Evolutionary conservation across 2,888 invertebrate genomes (phyloP).

Genomic region (Lagria hirta): DNA sequence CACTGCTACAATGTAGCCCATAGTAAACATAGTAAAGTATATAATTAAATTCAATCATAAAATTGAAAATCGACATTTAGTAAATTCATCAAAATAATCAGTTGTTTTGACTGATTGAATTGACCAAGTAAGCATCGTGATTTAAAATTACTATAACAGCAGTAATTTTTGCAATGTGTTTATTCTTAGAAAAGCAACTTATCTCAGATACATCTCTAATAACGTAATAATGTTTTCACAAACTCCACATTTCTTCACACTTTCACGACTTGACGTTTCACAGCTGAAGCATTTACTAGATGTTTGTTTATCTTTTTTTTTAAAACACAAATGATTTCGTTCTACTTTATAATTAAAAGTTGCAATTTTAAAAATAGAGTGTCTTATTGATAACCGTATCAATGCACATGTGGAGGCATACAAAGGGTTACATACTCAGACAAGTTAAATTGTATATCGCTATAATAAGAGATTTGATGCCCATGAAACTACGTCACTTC

Average conservation of each 20-base stretch:
- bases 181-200: constrained; percentile 27
- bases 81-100: constrained; percentile 23
- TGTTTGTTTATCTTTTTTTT: too few species aligned
- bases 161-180: constrained; percentile 31
- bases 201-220: constrained; percentile 19
- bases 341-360: constrained; percentile 12
- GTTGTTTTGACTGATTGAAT: constrained; percentile 29
- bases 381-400: constrained; percentile 19
- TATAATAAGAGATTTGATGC: constrained; percentile 12
- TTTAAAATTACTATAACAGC: constrained; percentile 31
- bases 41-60: too few species aligned
- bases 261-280: constrained; percentile 3
- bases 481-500: constrained; percentile 21
- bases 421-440: constrained; percentile 12
- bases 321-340: background rate
- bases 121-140: constrained; percentile 27
- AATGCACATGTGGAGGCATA: constrained; percentile 15
- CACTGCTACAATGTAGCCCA: too few species aligned
- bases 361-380: constrained; percentile 18
- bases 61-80: too few species aligned
- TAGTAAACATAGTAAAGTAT: too few species aligned
- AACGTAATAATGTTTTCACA: constrained; percentile 3
- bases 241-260: constrained; percentile 8
- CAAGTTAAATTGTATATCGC: constrained; percentile 15
- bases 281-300: background rate